Conservation (phyloP, 2,113 vertebrate species). For the Nyctereutes procyonoides region DNA sequence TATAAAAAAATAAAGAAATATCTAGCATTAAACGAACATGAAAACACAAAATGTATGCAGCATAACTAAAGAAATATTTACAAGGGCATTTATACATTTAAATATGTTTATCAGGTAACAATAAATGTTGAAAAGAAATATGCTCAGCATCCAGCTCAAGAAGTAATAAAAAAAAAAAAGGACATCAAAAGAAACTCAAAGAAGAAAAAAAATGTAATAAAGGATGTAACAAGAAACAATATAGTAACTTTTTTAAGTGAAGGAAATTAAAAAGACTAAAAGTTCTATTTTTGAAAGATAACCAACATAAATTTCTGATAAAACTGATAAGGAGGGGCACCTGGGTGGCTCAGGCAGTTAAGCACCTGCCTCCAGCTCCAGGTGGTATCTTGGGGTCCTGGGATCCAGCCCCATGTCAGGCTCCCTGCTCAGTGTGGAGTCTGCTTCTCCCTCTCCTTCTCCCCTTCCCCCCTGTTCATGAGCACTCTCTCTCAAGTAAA, state of each 20-base stretch:
- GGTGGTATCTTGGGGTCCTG: neutral
- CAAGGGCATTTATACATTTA: slow-evolving; percentile 38
- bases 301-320: neutral
- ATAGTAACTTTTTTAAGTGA: neutral
- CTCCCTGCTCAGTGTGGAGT: neutral
- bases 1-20: neutral
- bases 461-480: neutral
- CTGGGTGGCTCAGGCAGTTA: neutral
- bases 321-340: neutral
- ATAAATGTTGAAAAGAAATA: slow-evolving; percentile 33
- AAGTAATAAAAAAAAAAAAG: neutral
- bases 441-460: neutral
- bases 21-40: neutral
- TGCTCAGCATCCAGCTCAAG: neutral
- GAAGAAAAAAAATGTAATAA: neutral
- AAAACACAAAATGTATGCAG: neutral
- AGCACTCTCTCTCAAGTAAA: neutral
- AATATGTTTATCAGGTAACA: neutral
- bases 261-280: slow-evolving; percentile 33
- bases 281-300: neutral
- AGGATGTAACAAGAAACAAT: neutral
- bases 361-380: neutral
- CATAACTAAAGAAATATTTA: neutral
- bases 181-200: neutral
- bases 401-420: neutral